Base-by-base conservation (phyloP, 2,888 invertebrate species). In the Chalcosyrphus nemorum region DNA sequence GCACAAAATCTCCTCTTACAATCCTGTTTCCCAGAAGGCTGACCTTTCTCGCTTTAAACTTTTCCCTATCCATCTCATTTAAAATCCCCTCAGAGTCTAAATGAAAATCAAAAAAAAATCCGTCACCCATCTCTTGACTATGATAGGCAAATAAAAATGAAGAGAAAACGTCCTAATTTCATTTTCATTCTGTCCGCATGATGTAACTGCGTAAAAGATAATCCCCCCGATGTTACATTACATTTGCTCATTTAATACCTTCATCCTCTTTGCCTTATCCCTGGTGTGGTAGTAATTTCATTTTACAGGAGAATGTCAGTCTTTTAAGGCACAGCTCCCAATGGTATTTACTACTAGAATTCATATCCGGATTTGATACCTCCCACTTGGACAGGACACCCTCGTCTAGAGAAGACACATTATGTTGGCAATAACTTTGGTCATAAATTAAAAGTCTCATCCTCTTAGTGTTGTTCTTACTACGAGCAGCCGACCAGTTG, bases 391-490 rank as follows among this genome's bases (percentile, higher is more conserved):
- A 27, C 50, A 29, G 27, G 19, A 27, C 50, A 13, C 5, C 24
- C n/a, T n/a, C 29, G 38, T 6, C 21, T n/a, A 35, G 21, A 32
- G 21, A 32, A 17, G 50, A 47, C 38, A 54, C 68, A 68, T 61
- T 54, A n/a, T 68, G 68, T 68, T 61, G 75, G 45, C 54, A 75
- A 61, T 81, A 81, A 81, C 75, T 81, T 81, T 81, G 50, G 61
- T 52, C 61, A 75, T 81, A 81, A 81, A 75, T 81, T 81, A 81
- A 75, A 81, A 81, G 54, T 75, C 61, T 56, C 61, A 75, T 81
- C 75, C 61, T 81, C 43, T 3, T 11, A 56, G 57, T 19, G 57
- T 1, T 47, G 38, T 57, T 21, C 19, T 15, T 45, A 45, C 45
- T 45, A 45, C 19, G 17, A 17, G 29, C 17, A 27, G 15, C 13